These are phyloP conservation scores for Agrotis segetum DNA, from an alignment of 2,888 invertebrate species.

Conservation along the genomic window DNA sequence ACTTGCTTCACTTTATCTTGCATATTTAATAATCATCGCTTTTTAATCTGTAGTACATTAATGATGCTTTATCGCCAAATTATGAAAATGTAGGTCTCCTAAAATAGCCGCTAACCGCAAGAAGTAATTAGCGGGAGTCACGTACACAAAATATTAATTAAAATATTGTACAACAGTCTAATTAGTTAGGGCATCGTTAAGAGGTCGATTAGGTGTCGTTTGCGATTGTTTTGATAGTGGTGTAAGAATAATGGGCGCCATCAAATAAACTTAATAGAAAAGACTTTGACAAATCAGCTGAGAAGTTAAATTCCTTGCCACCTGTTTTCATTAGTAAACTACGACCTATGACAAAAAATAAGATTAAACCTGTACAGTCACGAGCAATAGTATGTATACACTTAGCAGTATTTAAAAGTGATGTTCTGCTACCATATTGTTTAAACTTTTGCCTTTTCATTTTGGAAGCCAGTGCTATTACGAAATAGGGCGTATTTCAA, in stretches of 20 bases:
- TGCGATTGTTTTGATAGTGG: slow-evolving; percentile 14
- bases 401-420: too few species aligned
- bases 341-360: too few species aligned
- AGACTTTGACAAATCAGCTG: too few species aligned
- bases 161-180: slow-evolving; percentile 40
- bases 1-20: background rate
- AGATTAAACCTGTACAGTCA: too few species aligned
- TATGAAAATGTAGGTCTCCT: slow-evolving; percentile 41
- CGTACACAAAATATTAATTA: slow-evolving; percentile 45
- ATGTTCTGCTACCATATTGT: too few species aligned
- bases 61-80: slow-evolving; percentile 45
- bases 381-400: too few species aligned
- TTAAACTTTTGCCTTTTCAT: too few species aligned
- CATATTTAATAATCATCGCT: background rate
- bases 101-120: slow-evolving; percentile 46
- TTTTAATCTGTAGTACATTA: slow-evolving; percentile 33
- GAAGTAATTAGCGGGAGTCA: slow-evolving; percentile 37
- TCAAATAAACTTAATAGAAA: too few species aligned
- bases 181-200: slow-evolving; percentile 40
- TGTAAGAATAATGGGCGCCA: background rate
- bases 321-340: too few species aligned
- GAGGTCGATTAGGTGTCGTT: slow-evolving; percentile 26
- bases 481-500: too few species aligned
- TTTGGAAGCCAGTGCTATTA: too few species aligned
- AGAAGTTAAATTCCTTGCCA: too few species aligned